A percentile compares a stretch with the other conserved stretches of the same genome.
These are phyloP conservation scores for Aeoliscus strigatus DNA, from an alignment of 2,797 vertebrate species.

Conservation along the genomic window DNA sequence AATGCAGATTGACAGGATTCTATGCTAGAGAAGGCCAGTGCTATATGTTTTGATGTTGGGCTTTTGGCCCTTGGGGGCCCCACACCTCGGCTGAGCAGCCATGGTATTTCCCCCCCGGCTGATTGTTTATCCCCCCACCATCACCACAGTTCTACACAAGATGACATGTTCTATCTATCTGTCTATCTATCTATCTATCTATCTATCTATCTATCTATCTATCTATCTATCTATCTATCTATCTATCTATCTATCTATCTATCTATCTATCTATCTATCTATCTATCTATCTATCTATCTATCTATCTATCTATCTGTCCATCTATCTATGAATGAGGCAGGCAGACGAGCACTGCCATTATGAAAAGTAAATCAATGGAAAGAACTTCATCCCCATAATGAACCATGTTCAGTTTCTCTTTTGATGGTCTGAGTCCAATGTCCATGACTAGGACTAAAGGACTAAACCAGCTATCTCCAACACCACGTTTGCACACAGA, in stretches of 20 bases:
- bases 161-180: slow-evolving; percentile 18
- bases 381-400: no score
- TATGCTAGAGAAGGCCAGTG: slow-evolving; percentile 49
- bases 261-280: slow-evolving; percentile 32
- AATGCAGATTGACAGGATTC: slow-evolving; percentile 67
- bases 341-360: no score
- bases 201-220: slow-evolving; percentile 12
- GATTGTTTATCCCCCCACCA: slow-evolving; percentile 29
- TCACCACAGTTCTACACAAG: slow-evolving; percentile 4
- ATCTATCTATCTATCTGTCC: no score
- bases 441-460: no score
- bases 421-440: no score
- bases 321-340: no score
- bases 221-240: slow-evolving; percentile 21
- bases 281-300: slow-evolving; percentile 27
- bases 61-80: slow-evolving; percentile 41
- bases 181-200: slow-evolving; percentile 9
- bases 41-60: slow-evolving; percentile 45
- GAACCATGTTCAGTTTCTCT: no score
- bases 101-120: slow-evolving; percentile 14
- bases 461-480: no score
- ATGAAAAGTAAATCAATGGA: no score
- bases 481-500: no score
- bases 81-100: slow-evolving; percentile 36
- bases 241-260: slow-evolving; percentile 26